Conservation (phyloP, 2,888 invertebrate genomes). For the Pseudoips prasinana region DNA sequence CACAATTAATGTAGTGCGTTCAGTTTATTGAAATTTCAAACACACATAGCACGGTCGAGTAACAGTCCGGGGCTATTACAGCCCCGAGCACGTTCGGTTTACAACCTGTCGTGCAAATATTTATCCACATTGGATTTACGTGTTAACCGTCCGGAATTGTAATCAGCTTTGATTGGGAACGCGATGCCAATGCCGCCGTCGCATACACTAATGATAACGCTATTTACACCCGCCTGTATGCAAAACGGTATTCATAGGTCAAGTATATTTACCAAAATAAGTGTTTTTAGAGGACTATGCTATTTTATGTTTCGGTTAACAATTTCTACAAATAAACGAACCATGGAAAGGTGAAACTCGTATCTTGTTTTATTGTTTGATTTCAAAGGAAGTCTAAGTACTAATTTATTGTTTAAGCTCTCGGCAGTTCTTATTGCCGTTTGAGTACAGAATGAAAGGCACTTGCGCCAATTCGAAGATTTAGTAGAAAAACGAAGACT, state of each 20-base stretch:
- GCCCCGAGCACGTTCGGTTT: slow-evolving; percentile 66
- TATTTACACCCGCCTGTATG: slow-evolving; percentile 17
- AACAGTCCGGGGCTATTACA: slow-evolving; percentile 65
- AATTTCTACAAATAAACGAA: not conserved
- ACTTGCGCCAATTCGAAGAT: slow-evolving; percentile 8
- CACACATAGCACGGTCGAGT: slow-evolving; percentile 54
- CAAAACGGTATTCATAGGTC: slow-evolving; percentile 7
- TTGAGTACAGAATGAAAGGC: slow-evolving; percentile 12
- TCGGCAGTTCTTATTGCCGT: not conserved
- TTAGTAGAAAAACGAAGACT: slow-evolving; percentile 6
- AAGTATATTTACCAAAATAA: not conserved
- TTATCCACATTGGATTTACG: slow-evolving; percentile 77
- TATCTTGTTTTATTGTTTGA: not conserved
- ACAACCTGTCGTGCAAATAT: slow-evolving; percentile 79
- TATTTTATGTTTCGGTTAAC: too few species aligned
- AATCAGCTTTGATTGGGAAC: slow-evolving; percentile 71
- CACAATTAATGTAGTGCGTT: slow-evolving; percentile 23
- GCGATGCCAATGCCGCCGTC: slow-evolving; percentile 27
- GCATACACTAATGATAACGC: slow-evolving; percentile 27
- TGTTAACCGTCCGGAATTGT: slow-evolving; percentile 71
- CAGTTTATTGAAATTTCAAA: slow-evolving; percentile 46
- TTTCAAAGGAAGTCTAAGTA: too few species aligned
- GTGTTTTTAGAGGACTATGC: too few species aligned
- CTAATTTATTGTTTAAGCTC: too few species aligned
- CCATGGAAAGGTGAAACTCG: not conserved